phyloP scores from a whole-genome alignment of 2,888 invertebrate genomes.

The Noctua pronuba region DNA sequence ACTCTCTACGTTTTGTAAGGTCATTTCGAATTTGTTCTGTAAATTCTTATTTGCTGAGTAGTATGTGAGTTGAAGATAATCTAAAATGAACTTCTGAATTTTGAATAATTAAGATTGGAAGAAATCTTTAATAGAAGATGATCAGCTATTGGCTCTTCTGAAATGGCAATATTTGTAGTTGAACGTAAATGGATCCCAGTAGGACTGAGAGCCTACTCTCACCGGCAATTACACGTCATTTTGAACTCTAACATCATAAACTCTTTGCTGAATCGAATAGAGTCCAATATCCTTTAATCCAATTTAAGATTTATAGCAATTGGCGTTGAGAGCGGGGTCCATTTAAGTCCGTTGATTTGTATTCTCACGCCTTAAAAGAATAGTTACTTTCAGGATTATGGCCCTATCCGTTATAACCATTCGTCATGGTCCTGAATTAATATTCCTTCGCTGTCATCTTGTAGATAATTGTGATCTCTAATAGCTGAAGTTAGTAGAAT shows the following conservation, averaged over 20 bases:
- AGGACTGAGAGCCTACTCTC: slow-evolving; percentile 24
- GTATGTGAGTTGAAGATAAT: neutral
- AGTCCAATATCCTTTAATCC: slow-evolving; percentile 35
- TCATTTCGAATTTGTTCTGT: neutral
- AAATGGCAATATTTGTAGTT: slow-evolving; percentile 50
- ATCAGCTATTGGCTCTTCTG: slow-evolving; percentile 13
- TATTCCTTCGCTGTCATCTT: slow-evolving; percentile 57
- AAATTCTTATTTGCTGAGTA: neutral
- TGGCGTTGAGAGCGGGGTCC: slow-evolving; percentile 47
- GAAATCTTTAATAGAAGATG: neutral
- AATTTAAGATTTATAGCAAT: slow-evolving; percentile 50
- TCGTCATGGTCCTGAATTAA: slow-evolving; percentile 44
- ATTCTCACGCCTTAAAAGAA: slow-evolving; percentile 57
- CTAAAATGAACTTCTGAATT: slow-evolving; percentile 3
- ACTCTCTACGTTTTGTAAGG: neutral
- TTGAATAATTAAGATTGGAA: neutral
- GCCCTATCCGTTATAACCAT: slow-evolving; percentile 40
- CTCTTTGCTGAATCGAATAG: slow-evolving; percentile 37
- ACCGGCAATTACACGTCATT: slow-evolving; percentile 21
- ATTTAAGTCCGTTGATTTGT: slow-evolving; percentile 54
- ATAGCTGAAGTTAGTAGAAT: slow-evolving; percentile 71
- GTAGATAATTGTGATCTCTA: slow-evolving; percentile 74
- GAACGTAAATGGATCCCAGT: slow-evolving; percentile 34
- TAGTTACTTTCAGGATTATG: slow-evolving; percentile 46
- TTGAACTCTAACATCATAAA: slow-evolving; percentile 16